These are phyloP conservation scores for Apocrypta bakeri DNA, from an alignment of 1,140 invertebrate species.

Conservation along the genomic window DNA sequence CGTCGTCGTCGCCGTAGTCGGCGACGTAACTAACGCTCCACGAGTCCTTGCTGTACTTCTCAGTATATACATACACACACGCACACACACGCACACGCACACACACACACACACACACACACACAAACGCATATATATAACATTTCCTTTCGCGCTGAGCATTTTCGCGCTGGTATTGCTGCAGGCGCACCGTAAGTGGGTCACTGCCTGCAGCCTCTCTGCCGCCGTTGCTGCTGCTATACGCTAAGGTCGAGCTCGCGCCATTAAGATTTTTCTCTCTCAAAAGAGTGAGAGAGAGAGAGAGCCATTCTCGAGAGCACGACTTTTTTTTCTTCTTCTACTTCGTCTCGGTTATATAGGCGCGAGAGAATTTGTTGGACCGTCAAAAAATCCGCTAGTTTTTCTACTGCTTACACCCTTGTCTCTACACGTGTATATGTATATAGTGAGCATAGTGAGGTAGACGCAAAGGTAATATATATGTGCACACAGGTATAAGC, in stretches of 20 bases:
- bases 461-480: no score
- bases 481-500: no score
- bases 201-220: constrained; percentile 31
- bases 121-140: background rate
- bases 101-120: no score
- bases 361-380: background rate
- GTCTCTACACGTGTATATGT: no score
- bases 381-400: background rate
- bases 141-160: constrained; percentile 10
- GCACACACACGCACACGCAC: no score
- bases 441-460: no score
- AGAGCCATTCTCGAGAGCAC: background rate
- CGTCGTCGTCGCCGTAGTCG: background rate
- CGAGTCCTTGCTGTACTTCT: background rate
- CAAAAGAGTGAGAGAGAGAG: no score
- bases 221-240: background rate
- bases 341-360: background rate
- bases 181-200: constrained; percentile 5
- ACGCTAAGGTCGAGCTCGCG: constrained; percentile 33
- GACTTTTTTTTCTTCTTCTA: background rate
- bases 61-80: no score
- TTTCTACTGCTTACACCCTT: no score
- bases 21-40: background rate
- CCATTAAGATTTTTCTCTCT: constrained; percentile 36
- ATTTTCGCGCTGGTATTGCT: background rate